phyloP scores from a whole-genome alignment of 2,113 vertebrate genomes.

The Callipepla squamata region DNA sequence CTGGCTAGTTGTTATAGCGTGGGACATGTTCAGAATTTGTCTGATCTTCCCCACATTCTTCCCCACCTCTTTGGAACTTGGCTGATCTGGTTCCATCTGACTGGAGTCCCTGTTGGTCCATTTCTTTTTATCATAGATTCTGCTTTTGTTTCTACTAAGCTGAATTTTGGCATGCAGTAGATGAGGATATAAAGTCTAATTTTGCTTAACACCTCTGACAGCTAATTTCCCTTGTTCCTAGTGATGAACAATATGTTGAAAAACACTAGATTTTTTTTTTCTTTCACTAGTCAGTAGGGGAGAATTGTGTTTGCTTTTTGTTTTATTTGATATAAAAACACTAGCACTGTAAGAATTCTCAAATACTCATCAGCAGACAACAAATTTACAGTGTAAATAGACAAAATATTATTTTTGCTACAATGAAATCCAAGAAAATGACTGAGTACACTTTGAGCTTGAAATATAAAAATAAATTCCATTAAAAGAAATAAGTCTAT shows the following conservation, averaged over 20 bases:
- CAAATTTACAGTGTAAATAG: not conserved
- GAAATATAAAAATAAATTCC: not conserved
- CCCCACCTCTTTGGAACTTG: not conserved
- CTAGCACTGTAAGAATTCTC: not conserved
- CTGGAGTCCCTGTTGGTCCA: not conserved
- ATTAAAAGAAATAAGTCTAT: not conserved
- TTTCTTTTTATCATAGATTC: not conserved
- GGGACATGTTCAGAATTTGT: not conserved
- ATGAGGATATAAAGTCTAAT: not conserved
- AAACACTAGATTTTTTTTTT: not conserved
- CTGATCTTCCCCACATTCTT: not conserved
- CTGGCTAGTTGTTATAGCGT: not conserved
- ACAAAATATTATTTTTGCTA: not conserved
- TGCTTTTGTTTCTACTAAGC: not conserved
- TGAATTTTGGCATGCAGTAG: not conserved
- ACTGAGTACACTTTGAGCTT: not conserved
- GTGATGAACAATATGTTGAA: not conserved
- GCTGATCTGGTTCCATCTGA: not conserved
- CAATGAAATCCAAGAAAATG: not conserved
- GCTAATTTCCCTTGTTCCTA: not conserved
- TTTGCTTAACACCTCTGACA: not conserved
- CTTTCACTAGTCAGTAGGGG: not conserved
- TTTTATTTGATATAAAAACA: not conserved
- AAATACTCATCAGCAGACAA: not conserved
- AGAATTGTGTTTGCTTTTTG: not conserved